These are phyloP conservation scores for Epistrophe eligans DNA, from an alignment of 2,888 invertebrate genomes.

Conservation along the genomic window DNA sequence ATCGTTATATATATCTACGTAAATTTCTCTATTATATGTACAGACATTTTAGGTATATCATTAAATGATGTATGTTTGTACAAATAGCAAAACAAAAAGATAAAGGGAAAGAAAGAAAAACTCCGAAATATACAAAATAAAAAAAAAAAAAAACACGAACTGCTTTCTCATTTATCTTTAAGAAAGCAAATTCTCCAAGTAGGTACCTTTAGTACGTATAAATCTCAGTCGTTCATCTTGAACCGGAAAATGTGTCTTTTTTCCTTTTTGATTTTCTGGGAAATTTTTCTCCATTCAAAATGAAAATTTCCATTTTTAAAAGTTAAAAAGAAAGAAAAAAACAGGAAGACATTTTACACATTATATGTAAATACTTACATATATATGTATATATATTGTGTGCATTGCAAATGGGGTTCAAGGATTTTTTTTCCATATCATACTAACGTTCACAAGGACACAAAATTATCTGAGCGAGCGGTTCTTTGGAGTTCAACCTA, in stretches of 20 bases:
- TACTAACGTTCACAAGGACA: slow-evolving; percentile 32
- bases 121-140: slow-evolving; percentile 1
- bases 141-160: slow-evolving; percentile 25
- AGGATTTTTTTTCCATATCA: slow-evolving; percentile 25
- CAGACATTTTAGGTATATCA: background rate
- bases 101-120: slow-evolving; percentile 22
- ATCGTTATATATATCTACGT: too few species aligned
- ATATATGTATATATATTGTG: background rate
- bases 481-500: slow-evolving; percentile 45
- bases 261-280: slow-evolving; percentile 30
- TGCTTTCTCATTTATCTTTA: slow-evolving; percentile 62
- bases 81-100: slow-evolving; percentile 8
- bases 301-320: slow-evolving; percentile 56
- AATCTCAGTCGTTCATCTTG: slow-evolving; percentile 74
- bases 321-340: slow-evolving; percentile 46
- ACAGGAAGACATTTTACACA: slow-evolving; percentile 1
- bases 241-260: slow-evolving; percentile 64
- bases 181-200: slow-evolving; percentile 36
- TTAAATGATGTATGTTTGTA: background rate
- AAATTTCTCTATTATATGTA: background rate
- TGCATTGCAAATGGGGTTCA: slow-evolving; percentile 13
- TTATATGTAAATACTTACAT: background rate
- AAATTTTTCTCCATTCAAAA: slow-evolving; percentile 21
- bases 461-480: slow-evolving; percentile 57
- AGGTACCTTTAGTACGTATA: slow-evolving; percentile 37